phyloP scores from a whole-genome alignment of 2,113 vertebrate genomes.

The Pavo muticus region DNA sequence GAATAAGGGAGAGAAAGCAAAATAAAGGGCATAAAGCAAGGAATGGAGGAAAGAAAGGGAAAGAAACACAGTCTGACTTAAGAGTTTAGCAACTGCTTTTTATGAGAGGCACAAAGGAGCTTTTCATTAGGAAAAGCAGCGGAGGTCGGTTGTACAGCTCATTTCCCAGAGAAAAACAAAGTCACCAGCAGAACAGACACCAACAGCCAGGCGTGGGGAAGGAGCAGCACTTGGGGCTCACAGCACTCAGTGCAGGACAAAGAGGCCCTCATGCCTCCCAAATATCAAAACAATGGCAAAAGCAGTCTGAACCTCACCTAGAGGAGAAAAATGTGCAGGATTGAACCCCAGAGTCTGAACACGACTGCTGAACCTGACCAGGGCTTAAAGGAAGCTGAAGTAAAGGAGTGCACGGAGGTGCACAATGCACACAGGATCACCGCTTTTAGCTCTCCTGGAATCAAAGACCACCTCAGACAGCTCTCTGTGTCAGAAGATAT shows the following conservation, averaged over 20 bases:
- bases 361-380: accelerated
- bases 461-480: neutral
- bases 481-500: neutral
- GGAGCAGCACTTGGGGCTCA: neutral
- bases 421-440: neutral
- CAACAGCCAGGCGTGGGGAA: neutral
- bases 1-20: neutral
- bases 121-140: slow-evolving; percentile 41
- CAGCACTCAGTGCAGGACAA: neutral
- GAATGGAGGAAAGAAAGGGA: neutral
- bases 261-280: neutral
- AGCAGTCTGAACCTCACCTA: neutral
- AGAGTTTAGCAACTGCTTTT: neutral
- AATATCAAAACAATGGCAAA: neutral
- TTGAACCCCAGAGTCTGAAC: neutral
- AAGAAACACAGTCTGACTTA: neutral
- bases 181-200: neutral
- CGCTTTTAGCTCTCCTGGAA: neutral
- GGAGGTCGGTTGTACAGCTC: neutral
- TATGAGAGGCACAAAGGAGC: slow-evolving; percentile 25
- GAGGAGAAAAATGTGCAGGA: neutral
- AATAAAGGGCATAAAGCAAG: neutral
- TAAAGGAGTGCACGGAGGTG: accelerated
- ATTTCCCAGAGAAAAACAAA: slow-evolving; percentile 9
- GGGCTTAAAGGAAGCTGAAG: neutral